A percentile compares a stretch with the other conserved stretches of the same genome.
These are phyloP conservation scores for Antitype chi DNA, from an alignment of 2,888 invertebrate species.

Conservation along the genomic window DNA sequence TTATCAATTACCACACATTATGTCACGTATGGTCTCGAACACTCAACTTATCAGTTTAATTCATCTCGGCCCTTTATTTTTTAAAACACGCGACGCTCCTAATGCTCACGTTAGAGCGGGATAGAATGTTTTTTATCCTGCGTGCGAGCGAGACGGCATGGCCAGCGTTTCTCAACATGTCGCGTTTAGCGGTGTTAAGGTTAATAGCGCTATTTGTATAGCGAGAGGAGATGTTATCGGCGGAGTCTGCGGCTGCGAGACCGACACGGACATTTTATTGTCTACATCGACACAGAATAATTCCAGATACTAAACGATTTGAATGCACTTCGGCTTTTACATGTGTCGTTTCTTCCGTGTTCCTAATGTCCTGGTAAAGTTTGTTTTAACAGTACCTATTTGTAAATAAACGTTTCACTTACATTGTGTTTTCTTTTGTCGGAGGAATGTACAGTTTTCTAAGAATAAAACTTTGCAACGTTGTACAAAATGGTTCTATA, in stretches of 20 bases:
- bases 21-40: slow-evolving; percentile 76
- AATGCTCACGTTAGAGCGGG: slow-evolving; percentile 69
- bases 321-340: slow-evolving; percentile 48
- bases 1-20: slow-evolving; percentile 83
- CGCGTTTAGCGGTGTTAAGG: slow-evolving; percentile 84
- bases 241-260: slow-evolving; percentile 73
- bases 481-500: background rate
- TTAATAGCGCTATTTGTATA: slow-evolving; percentile 88
- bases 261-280: slow-evolving; percentile 77
- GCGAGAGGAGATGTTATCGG: slow-evolving; percentile 83
- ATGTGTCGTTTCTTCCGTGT: slow-evolving; percentile 48
- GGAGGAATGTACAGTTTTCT: slow-evolving; percentile 15
- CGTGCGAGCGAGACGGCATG: slow-evolving; percentile 59
- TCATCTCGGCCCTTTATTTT: slow-evolving; percentile 79
- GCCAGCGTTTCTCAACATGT: slow-evolving; percentile 78
- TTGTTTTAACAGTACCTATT: slow-evolving; percentile 24
- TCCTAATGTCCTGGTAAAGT: slow-evolving; percentile 21
- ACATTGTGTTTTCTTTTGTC: slow-evolving; percentile 17
- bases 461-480: background rate
- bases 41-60: slow-evolving; percentile 80
- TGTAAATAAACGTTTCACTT: slow-evolving; percentile 20
- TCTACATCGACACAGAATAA: slow-evolving; percentile 74
- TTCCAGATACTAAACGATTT: slow-evolving; percentile 66
- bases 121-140: slow-evolving; percentile 42
- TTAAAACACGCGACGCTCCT: slow-evolving; percentile 74